Evolutionary conservation across 2,113 vertebrate species (phyloP), one percentile per base, ranked within the genome.

Genomic region (Gopherus evgoodei): DNA sequence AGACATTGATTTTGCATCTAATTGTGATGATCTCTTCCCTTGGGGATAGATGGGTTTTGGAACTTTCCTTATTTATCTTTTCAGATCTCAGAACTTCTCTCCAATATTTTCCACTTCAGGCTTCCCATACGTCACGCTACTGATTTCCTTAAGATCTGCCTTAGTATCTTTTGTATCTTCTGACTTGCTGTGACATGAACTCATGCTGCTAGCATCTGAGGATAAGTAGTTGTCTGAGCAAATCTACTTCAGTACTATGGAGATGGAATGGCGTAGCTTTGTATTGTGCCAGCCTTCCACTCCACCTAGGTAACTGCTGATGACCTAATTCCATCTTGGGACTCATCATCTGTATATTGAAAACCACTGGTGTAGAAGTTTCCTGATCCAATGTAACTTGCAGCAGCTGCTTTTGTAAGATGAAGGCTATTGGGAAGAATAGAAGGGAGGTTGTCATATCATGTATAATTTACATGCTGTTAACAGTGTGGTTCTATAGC

Each of bases 301-400:
- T 42, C 11, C 2, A 3, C 52, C 69, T 87, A 82, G 62, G 38
- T 75, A 75, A 93, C 75, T 95, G 89, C 87, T 96, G 75, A 24
- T 81, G 90, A 83, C 88, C 59, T 76, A 31, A n/a, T 91, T 4
- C 62, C 88, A 4, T 4, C 69, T 90, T 85, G 86, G 47, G 47
- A 76, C 91, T 93, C 81, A 69, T 84, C 79, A 84, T 54, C 81
- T 81, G 16, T 50, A 29, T 88, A 54, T 90, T 90, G 93, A 96
- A 95, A 95, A 95, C 82, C 84, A 93, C 92, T 96, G 86, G 84
- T 95, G 86, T 95, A 38, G 84, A 94, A 90, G 84, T 92, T 91
- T 83, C 47, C 87, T 35, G 65, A 85, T 53, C 86, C 90, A 82
- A 42, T 80, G 78, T 83, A 96, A 82, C 27, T 85, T 91, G 88